Percentiles rank a stretch among this genome's conserved stretches.
Conservation (phyloP, 2,797 vertebrate species). For the Jordanella pulchra region DNA sequence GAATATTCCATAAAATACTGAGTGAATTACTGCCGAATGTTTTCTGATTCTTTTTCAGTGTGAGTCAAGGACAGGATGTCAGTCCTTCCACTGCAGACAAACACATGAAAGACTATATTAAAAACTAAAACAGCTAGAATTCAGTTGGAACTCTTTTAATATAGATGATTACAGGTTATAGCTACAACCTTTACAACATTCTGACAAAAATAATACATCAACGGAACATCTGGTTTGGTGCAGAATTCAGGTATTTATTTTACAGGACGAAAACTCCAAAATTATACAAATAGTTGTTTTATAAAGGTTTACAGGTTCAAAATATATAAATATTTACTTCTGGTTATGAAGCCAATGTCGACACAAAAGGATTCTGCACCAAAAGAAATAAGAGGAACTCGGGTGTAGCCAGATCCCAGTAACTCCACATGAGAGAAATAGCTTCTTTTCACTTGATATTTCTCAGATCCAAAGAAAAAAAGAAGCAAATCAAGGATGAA, state of each 20-base stretch:
- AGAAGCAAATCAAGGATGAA: too few relatives aligned
- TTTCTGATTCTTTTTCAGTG: slow-evolving; percentile 22
- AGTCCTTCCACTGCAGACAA: slow-evolving; percentile 25
- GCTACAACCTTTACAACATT: slow-evolving; percentile 10
- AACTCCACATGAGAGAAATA: too few relatives aligned
- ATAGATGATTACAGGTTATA: neutral
- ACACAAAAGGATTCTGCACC: neutral
- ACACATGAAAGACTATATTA: slow-evolving; percentile 26
- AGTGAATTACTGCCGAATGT: slow-evolving; percentile 35
- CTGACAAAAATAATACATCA: too few relatives aligned
- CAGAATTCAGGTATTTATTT: neutral
- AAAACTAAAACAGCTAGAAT: slow-evolving; percentile 28
- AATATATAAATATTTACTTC: neutral
- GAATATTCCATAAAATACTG: slow-evolving; percentile 42
- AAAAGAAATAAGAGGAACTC: neutral
- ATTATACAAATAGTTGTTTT: too few relatives aligned
- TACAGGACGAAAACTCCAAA: too few relatives aligned
- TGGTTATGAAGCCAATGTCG: neutral
- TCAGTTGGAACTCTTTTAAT: slow-evolving; percentile 26
- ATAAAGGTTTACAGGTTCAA: neutral
- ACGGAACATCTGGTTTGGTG: neutral
- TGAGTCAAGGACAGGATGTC: slow-evolving; percentile 32
- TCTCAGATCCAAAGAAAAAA: too few relatives aligned
- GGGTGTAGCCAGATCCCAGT: neutral
- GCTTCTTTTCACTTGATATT: too few relatives aligned